Conservation (phyloP, 35 echinoderm and acorn worm species). For the Apostichopus japonicus region DNA sequence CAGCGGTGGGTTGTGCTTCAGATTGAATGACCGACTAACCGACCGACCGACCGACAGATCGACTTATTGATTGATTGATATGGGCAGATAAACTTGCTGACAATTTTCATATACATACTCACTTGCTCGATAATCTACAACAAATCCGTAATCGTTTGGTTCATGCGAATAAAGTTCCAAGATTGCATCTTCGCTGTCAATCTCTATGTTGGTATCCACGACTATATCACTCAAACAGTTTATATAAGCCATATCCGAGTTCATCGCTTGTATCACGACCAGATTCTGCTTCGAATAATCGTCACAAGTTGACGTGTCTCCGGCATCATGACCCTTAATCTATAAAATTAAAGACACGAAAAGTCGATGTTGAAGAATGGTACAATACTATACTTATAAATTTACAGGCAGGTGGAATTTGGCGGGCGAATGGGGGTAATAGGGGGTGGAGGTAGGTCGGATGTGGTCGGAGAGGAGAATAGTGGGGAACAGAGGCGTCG, state of each 20-base stretch:
- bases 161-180: conserved; percentile 50
- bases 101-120: neutral
- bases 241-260: neutral
- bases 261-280: neutral
- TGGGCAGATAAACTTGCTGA: neutral
- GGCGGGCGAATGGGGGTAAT: neutral
- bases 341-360: neutral
- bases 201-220: neutral
- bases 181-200: conserved; percentile 25
- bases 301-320: neutral
- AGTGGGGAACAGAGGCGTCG: neutral
- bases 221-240: conserved; percentile 10
- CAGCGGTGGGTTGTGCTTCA: too few relatives aligned
- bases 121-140: conserved; percentile 50
- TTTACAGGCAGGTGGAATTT: neutral
- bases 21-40: too few relatives aligned
- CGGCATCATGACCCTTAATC: neutral
- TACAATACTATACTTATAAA: neutral
- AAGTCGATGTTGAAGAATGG: neutral
- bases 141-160: conserved; percentile 25
- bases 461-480: neutral
- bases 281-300: conserved; percentile 21
- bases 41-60: too few relatives aligned
- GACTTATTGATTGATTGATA: neutral
- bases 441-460: too few relatives aligned